Evolutionary conservation across 1,140 invertebrate genomes (phyloP).

Genomic region (Drepana arcuata): DNA sequence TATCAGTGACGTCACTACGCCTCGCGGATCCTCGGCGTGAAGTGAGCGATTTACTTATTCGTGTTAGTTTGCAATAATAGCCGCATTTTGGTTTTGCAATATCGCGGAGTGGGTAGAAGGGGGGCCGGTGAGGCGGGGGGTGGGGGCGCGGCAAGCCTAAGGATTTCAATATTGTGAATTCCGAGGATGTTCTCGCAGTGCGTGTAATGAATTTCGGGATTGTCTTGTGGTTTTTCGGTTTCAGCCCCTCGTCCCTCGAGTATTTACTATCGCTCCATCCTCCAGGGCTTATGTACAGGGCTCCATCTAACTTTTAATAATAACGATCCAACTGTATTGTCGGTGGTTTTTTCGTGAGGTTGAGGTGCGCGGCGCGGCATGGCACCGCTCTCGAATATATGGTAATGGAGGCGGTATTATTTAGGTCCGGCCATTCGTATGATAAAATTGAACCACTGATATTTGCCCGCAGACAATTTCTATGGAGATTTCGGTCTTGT

Average conservation of each 20-base stretch:
- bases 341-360: conserved; percentile 26
- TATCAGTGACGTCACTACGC: conserved; percentile 5
- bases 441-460: conserved; percentile 60
- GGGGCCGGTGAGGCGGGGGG: conserved; percentile 12
- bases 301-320: conserved; percentile 8
- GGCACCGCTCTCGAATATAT: conserved; percentile 50
- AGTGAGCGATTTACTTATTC: conserved; percentile 30
- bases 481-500: conserved; percentile 67
- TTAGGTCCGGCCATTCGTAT: conserved; percentile 65
- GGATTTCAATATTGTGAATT: conserved; percentile 70
- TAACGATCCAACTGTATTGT: conserved; percentile 17
- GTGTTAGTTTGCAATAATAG: conserved; percentile 40
- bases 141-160: conserved; percentile 16
- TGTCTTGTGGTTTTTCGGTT: conserved; percentile 62
- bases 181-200: conserved; percentile 53
- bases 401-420: conserved; percentile 57
- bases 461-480: conserved; percentile 60
- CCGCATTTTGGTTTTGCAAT: conserved; percentile 38
- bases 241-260: conserved; percentile 25
- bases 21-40: conserved; percentile 13
- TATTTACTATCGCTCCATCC: conserved; percentile 41
- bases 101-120: conserved; percentile 13
- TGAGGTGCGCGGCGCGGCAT: conserved; percentile 35
- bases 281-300: conserved; percentile 36
- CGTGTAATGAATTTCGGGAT: conserved; percentile 67